Base-by-base conservation (phyloP, 2,797 vertebrate genomes). In the Uromys caudimaculatus region DNA sequence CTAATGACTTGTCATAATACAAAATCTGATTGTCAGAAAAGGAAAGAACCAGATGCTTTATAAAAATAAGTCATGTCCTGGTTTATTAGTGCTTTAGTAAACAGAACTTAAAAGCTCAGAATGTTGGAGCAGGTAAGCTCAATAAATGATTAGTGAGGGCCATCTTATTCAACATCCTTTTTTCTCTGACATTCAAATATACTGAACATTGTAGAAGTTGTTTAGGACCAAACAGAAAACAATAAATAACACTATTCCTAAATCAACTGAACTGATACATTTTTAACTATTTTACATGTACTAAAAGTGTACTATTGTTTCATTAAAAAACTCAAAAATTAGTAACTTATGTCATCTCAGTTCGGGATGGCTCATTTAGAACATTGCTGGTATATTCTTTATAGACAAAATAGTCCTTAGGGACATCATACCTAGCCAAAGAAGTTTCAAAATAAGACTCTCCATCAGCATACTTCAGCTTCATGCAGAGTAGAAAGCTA, bases 11-110 rank as follows among this genome's bases (percentile, higher is more conserved):
- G 32, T 32, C 82, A 83, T 84, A 64, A 60, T 24, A 69, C 27
- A 91, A 19, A 19, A 67, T 17, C 14, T 71, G 8, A 21, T 76
- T 87, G 50, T 69, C 52, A 23, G 2, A 60, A 64, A 83, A 38
- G 6, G 73, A 71, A 73, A 64, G 76, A 85, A 24, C 17, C 35
- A 82, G 47, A 52, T 41, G 2, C 89, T 92, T 93, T 67, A 91
- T 50, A 1, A 96, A 95, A 64, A 67, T 21, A 95, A 93, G 29
- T 3, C 50, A 24, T 56, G 14, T n/a, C n/a, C 23, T 93, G 83
- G 6, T 92, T 96, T 60, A 82, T 54, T 76, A 54, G 17, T 38
- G 6, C 10, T 91, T 85, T 88, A 60, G 14, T 76, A 87, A 77
- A 6, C 24, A 83, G 54, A 87, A 67, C 38, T 41, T 76, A n/a